Percentiles rank a stretch among this genome's conserved stretches.
phyloP scores from a whole-genome alignment of 2,888 invertebrate species.

The Drosophila differens region DNA sequence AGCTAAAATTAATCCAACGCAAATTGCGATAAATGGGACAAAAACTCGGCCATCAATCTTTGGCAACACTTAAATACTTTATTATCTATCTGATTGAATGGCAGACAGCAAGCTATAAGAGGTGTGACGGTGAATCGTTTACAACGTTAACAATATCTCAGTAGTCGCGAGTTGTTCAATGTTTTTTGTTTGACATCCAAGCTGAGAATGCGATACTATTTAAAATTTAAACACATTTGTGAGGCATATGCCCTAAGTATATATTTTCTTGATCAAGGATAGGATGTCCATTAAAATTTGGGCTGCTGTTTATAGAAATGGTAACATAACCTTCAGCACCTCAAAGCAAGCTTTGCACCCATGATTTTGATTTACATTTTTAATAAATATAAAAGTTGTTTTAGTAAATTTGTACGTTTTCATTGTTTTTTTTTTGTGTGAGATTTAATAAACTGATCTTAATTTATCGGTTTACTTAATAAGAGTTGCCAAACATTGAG shows the following conservation, averaged over 20 bases:
- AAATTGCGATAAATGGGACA: slow-evolving; percentile 46
- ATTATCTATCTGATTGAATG: slow-evolving; percentile 18
- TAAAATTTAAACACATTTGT: neutral
- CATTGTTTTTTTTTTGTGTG: neutral
- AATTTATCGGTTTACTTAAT: neutral
- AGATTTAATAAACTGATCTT: neutral
- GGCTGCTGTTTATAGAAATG: neutral
- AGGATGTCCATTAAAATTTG: neutral
- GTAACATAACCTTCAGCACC: neutral
- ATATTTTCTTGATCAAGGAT: neutral
- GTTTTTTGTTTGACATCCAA: neutral
- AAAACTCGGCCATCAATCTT: slow-evolving; percentile 29
- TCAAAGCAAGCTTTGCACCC: neutral
- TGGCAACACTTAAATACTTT: slow-evolving; percentile 31
- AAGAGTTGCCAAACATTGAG: neutral
- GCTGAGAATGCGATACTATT: neutral
- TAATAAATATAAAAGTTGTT: neutral
- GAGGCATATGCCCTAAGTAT: too few species aligned
- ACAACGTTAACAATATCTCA: slow-evolving; percentile 4
- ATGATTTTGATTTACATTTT: neutral
- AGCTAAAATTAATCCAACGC: slow-evolving; percentile 35
- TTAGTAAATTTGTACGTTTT: neutral
- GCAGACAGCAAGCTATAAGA: slow-evolving; percentile 13
- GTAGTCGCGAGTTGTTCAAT: neutral
- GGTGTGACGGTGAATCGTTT: slow-evolving; percentile 3